Conservation (phyloP, 2,797 vertebrate species). For the Crax fasciolata region DNA sequence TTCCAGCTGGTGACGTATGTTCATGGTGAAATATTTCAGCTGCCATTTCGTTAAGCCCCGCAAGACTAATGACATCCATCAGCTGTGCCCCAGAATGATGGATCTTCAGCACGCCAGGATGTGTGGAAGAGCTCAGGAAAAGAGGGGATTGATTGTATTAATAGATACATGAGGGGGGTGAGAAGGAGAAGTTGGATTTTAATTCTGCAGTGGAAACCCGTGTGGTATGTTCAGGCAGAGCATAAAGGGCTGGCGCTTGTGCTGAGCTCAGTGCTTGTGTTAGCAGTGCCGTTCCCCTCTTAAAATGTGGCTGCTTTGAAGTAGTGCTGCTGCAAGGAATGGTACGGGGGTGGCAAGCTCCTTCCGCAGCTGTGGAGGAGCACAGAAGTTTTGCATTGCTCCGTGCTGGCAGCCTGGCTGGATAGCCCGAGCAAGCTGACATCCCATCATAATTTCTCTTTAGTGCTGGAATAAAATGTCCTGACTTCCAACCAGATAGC, state of each 20-base stretch:
- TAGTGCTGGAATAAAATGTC: conserved; percentile 69
- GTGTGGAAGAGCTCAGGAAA: neutral
- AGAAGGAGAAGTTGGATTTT: neutral
- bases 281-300: neutral
- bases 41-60: conserved; percentile 56
- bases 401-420: conserved; percentile 62
- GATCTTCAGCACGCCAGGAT: neutral
- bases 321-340: neutral
- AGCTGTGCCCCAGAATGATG: conserved; percentile 1
- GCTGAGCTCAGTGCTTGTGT: neutral
- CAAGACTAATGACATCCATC: conserved; percentile 64
- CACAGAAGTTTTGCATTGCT: conserved; percentile 61
- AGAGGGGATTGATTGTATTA: neutral
- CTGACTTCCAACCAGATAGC: conserved; percentile 57
- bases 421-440: conserved; percentile 55
- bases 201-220: conserved; percentile 8
- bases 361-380: conserved; percentile 39
- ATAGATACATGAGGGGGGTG: neutral
- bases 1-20: conserved; percentile 56
- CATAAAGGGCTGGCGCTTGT: conserved; percentile 9
- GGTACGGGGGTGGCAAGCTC: conserved; percentile 9
- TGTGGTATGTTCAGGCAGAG: neutral
- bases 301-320: conserved; percentile 25
- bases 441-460: conserved; percentile 30
- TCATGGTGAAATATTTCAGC: conserved; percentile 53